Evolutionary conservation across 1,140 invertebrate genomes (phyloP).

Genomic region (Meloidogyne floridensis): DNA sequence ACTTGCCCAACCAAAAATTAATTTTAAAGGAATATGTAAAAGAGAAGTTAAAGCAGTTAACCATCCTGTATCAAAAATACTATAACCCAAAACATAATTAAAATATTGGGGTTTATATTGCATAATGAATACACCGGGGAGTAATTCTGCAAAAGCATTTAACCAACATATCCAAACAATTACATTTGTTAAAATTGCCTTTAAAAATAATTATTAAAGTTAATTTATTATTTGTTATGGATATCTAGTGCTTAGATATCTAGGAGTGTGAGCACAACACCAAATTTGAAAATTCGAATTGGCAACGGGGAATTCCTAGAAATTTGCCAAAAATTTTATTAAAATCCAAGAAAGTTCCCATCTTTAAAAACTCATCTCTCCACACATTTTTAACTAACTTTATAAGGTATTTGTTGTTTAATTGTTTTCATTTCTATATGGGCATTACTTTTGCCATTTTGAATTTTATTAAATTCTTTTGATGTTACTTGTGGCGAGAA

Average conservation of each 20-base stretch:
- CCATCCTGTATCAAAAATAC: conserved; percentile 43
- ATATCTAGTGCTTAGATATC: too few species aligned
- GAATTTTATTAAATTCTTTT: conserved; percentile 44
- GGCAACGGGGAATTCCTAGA: too few species aligned
- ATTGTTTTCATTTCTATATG: conserved; percentile 43
- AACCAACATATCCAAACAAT: conserved; percentile 49
- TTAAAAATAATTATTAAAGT: conserved; percentile 22
- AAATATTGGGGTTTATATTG: conserved; percentile 48
- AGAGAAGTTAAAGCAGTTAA: conserved; percentile 42
- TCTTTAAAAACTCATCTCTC: too few species aligned
- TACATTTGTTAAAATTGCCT: conserved; percentile 31
- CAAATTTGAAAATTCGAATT: too few species aligned
- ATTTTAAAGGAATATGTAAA: conserved; percentile 47
- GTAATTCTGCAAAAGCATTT: conserved; percentile 48
- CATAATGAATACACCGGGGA: conserved; percentile 51
- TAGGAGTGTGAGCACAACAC: too few species aligned
- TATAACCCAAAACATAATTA: conserved; percentile 45
- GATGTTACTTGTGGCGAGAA: conserved; percentile 28
- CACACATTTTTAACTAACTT: conserved; percentile 5
- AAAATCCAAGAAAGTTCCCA: too few species aligned
- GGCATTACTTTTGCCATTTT: conserved; percentile 40
- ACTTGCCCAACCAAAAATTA: conserved; percentile 42
- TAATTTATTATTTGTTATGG: not conserved
- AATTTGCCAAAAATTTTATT: too few species aligned
- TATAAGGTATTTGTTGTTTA: conserved; percentile 41